These are phyloP conservation scores for Kryptopterus vitreolus DNA, from an alignment of 2,797 vertebrate species.

Conservation along the genomic window DNA sequence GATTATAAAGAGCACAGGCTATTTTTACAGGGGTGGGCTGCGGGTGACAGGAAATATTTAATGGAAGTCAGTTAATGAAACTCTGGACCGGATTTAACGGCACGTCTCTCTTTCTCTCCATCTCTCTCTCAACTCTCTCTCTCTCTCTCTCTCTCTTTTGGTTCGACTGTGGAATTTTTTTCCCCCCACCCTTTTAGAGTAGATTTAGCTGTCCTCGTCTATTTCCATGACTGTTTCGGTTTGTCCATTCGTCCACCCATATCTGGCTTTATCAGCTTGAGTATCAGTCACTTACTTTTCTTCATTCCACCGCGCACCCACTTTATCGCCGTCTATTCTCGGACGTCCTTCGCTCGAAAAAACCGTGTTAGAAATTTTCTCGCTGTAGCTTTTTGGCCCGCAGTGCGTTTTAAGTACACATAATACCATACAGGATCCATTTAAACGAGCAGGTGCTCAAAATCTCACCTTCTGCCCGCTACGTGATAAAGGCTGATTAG, in stretches of 20 bases:
- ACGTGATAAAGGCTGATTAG: conserved; percentile 90
- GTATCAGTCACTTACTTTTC: conserved; percentile 30
- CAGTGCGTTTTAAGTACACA: conserved; percentile 47
- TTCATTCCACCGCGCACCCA: conserved; percentile 21
- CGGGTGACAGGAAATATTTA: conserved; percentile 44
- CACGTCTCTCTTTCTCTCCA: conserved; percentile 23
- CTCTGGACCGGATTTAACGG: conserved; percentile 38
- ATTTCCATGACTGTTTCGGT: conserved; percentile 13
- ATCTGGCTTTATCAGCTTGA: conserved; percentile 31
- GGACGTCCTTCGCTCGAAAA: conserved; percentile 50
- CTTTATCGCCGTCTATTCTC: conserved; percentile 34
- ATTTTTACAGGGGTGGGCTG: conserved; percentile 45
- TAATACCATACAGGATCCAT: conserved; percentile 44
- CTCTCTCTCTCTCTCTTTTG: neutral
- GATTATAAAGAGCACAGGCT: conserved; percentile 43
- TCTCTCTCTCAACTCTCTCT: too few relatives aligned
- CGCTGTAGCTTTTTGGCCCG: conserved; percentile 38
- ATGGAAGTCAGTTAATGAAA: conserved; percentile 47
- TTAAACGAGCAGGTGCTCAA: conserved; percentile 62
- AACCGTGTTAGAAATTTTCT: conserved; percentile 41
- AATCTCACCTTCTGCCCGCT: conserved; percentile 85
- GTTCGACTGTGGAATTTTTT: neutral
- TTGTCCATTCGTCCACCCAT: conserved; percentile 5
- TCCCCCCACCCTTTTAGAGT: neutral
- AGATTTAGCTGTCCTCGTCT: neutral